Base-by-base conservation (phyloP, 2,797 vertebrate genomes). In the Aulostomus chinensis region DNA sequence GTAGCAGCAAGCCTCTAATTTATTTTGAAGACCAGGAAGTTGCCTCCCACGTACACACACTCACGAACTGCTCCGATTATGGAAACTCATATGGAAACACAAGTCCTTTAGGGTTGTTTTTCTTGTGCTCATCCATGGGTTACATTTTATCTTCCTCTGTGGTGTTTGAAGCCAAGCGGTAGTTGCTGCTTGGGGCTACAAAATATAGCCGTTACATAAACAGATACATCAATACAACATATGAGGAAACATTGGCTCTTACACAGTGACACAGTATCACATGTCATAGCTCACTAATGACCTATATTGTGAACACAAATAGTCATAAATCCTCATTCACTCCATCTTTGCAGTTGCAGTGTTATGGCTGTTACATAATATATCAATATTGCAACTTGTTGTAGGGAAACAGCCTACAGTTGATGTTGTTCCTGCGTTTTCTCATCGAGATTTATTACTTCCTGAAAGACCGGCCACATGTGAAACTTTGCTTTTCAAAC, bases 31-130 rank as follows among this genome's bases (percentile, higher is more conserved):
- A 51, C 58, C 35, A 36, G 39, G 55, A 73, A 70, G 49, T 56
- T 52, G n/a, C 50, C 53, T 73, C 54, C 68, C 53, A 63, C 67
- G 56, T 63, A 59, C 50, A 65, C 21, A 45, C 38, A 55, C 51
- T 43, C 50, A 49, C 54, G 45, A 66, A 65, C 24, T 1, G 38
- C 67, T 61, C 62, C 26, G 42, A 62, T 76, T 68, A 72, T 73
- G 64, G 67, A 84, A 75, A 67, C 58, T 70, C 42, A 49, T 64
- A 60, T 77, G 68, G 66, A 85, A 80, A 76, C 47, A 47, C 3
- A 9, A 60, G 46, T 81, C 62, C 74, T 70, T 45, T 13, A 28
- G 49, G 54, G 16, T 59, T 66, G 15, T 70, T 80, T 73, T 73
- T 58, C 42, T 60, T 51, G 5, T 26, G 24, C 49, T 66, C 18